phyloP scores from a whole-genome alignment of 2,113 vertebrate genomes.

The Brachyistius frenatus region DNA sequence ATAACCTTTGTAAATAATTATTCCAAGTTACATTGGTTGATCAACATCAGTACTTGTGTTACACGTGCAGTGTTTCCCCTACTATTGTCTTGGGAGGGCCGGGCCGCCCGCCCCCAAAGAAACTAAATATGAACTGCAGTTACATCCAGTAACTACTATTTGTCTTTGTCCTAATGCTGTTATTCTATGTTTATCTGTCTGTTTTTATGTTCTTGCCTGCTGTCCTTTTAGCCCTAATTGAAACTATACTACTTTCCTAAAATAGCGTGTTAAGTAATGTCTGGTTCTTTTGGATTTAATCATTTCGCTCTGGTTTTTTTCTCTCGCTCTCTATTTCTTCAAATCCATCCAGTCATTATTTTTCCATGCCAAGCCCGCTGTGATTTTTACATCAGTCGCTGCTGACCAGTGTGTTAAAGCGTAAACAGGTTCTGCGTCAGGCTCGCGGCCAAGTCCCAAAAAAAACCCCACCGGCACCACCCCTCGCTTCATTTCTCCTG shows the following conservation, averaged over 20 bases:
- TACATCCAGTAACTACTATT: background rate
- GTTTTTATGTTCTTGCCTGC: conserved; percentile 53
- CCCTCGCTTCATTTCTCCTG: background rate
- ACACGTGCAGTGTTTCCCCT: too few species aligned
- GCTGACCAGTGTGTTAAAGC: conserved; percentile 38
- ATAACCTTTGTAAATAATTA: too few species aligned
- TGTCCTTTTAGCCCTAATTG: conserved; percentile 56
- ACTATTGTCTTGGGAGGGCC: too few species aligned
- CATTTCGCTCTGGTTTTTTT: conserved; percentile 15
- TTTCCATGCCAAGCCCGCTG: conserved; percentile 2
- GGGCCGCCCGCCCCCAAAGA: too few species aligned
- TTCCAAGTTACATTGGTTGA: too few species aligned
- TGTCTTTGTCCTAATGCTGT: background rate
- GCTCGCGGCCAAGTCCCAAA: background rate
- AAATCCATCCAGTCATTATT: conserved; percentile 33
- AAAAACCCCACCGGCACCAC: too few species aligned
- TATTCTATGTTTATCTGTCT: conserved; percentile 35
- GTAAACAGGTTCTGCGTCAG: conserved; percentile 33
- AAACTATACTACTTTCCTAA: conserved; percentile 71
- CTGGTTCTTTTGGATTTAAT: conserved; percentile 74
- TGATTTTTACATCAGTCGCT: conserved; percentile 45
- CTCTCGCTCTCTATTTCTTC: background rate
- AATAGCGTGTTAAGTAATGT: conserved; percentile 82
- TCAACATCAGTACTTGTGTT: too few species aligned
- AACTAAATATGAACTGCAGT: too few species aligned